phyloP scores from a whole-genome alignment of 30 jellyfish, hydroid and myxozoan species.

The Cassiopea xamachana region DNA sequence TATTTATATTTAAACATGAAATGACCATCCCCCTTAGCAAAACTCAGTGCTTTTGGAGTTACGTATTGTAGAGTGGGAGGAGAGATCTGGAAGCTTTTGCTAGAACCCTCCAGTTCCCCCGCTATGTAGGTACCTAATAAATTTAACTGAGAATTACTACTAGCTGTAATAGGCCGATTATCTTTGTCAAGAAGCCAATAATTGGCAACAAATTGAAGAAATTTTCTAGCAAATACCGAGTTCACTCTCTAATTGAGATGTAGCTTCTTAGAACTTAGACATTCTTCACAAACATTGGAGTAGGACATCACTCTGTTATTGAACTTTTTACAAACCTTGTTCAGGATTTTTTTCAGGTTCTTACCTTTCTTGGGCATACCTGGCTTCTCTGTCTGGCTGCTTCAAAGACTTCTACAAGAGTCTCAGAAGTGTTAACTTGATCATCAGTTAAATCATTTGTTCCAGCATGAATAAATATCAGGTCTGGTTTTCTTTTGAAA shows the following conservation, averaged over 20 bases:
- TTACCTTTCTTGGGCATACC: constrained; percentile 1
- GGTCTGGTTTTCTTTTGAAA: constrained; percentile 5
- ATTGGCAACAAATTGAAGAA: not conserved
- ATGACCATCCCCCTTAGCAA: constrained; percentile 13
- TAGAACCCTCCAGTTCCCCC: constrained; percentile 30
- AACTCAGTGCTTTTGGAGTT: constrained; percentile 10
- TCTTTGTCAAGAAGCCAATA: not conserved
- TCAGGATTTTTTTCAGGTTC: not conserved
- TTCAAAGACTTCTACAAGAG: not conserved
- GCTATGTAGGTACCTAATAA: not conserved
- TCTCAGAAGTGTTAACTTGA: not conserved
- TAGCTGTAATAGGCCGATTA: not conserved
- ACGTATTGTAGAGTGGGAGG: constrained; percentile 31
- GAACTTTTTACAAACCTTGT: constrained; percentile 6
- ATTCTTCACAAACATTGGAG: not conserved
- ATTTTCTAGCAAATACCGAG: not conserved
- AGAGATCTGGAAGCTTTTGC: constrained; percentile 24
- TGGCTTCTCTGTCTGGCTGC: not conserved
- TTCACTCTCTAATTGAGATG: not conserved
- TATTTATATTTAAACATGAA: constrained; percentile 32
- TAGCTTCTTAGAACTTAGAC: not conserved
- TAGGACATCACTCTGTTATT: constrained; percentile 6
- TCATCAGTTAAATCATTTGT: constrained; percentile 27
- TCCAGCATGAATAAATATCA: constrained; percentile 14
- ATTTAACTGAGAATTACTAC: not conserved